These are phyloP conservation scores for Notothenia coriiceps DNA, from an alignment of 2,113 vertebrate species.

Conservation along the genomic window DNA sequence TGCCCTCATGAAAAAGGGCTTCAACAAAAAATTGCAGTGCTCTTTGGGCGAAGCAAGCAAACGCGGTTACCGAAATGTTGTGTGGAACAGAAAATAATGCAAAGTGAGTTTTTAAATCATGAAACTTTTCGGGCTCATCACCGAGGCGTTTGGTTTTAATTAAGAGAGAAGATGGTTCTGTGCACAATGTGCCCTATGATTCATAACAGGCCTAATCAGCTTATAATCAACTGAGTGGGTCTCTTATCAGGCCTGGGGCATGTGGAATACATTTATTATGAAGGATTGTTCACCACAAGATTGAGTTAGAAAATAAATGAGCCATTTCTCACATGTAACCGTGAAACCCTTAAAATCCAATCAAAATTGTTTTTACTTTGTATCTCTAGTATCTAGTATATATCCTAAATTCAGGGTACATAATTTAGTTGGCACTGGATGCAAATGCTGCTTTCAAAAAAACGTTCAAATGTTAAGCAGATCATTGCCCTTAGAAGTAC, in stretches of 20 bases:
- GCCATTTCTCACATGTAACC: no score
- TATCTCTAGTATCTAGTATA: background rate
- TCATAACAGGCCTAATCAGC: conserved; percentile 58
- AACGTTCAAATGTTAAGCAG: background rate
- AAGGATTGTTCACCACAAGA: conserved; percentile 29
- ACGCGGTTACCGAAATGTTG: background rate
- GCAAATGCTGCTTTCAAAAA: background rate
- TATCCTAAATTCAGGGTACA: background rate
- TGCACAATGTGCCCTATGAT: conserved; percentile 40
- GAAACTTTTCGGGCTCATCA: conserved; percentile 21
- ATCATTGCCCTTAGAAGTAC: background rate
- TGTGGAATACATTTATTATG: conserved; percentile 48
- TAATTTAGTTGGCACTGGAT: background rate
- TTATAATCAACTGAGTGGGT: conserved; percentile 57
- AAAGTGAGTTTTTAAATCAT: background rate
- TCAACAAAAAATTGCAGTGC: background rate
- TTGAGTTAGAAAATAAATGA: background rate
- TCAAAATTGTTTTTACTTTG: background rate
- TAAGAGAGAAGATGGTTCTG: conserved; percentile 45
- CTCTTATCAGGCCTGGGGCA: conserved; percentile 34
- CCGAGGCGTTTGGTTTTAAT: conserved; percentile 50
- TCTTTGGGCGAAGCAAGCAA: conserved; percentile 7
- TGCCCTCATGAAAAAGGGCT: background rate
- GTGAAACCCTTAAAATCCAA: no score
- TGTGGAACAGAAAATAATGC: background rate